These are phyloP conservation scores for Vollenhovia emeryi DNA, from an alignment of 1,140 invertebrate genomes.

Conservation along the genomic window DNA sequence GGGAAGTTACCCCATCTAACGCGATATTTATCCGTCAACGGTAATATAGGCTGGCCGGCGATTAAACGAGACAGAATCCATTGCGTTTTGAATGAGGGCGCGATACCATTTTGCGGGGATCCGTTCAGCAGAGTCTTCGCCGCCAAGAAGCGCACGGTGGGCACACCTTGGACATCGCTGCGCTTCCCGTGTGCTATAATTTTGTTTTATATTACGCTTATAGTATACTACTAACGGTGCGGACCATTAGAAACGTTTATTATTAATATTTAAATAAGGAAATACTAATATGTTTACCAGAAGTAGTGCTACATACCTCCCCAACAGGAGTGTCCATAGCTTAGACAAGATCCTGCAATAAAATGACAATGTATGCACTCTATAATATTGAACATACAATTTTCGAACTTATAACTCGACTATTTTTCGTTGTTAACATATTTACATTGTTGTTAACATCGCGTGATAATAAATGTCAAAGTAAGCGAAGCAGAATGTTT, in stretches of 20 bases:
- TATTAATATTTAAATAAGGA: background rate
- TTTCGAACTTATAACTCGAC: background rate
- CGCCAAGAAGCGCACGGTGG: background rate
- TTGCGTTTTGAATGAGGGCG: constrained; percentile 36
- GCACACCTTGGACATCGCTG: constrained; percentile 71
- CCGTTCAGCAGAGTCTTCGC: constrained; percentile 1
- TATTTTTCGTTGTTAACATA: background rate
- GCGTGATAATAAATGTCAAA: background rate
- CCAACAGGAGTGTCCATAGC: constrained; percentile 88
- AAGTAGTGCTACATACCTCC: constrained; percentile 84
- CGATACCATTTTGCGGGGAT: constrained; percentile 28
- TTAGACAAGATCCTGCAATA: constrained; percentile 87
- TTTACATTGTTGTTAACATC: background rate
- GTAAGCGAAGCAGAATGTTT: background rate
- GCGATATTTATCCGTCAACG: constrained; percentile 53
- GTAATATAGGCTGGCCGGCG: constrained; percentile 44
- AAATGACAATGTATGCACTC: constrained; percentile 8
- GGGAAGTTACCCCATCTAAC: constrained; percentile 54
- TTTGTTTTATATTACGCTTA: background rate
- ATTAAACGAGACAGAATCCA: constrained; percentile 71
- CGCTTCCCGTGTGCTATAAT: constrained; percentile 87
- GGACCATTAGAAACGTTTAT: background rate
- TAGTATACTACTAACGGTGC: background rate
- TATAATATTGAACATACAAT: background rate
- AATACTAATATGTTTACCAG: constrained; percentile 12